Evolutionary conservation across 2,888 invertebrate genomes (phyloP), one percentile per base, ranked within the genome.

Genomic region (Ophion ventricosus): DNA sequence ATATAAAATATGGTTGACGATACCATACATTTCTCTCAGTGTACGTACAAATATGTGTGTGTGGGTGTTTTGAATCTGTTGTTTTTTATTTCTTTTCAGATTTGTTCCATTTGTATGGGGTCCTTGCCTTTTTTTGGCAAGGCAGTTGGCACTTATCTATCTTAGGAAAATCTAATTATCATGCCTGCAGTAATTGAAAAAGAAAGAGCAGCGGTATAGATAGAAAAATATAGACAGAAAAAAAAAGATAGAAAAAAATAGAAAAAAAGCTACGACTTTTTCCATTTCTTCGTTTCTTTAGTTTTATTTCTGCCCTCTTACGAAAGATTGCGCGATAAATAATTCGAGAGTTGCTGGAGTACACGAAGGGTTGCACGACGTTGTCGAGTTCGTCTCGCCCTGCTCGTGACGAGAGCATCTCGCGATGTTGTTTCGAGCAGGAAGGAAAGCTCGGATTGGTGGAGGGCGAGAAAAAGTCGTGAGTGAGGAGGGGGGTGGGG

Each of bases 341-440:
- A 74, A 49, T 49, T 67, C 74, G 80, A 54, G 74, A 54, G 35
- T 5, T n/a, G 49, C 17, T 17, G 57, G 17, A 11, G 43, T 11
- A 10, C 29, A 56, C 23, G n/a, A 49, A 61, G 11, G 59, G 23
- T 61, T 3, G 49, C 64, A 14, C 57, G 26, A 29, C 57, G 35
- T 72, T 66, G 76, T 64, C 57, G 56, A 17, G 14, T 49, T 59
- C 72, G 76, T 66, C 29, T 43, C 43, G 59, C 29, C 57, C 66
- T 11, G 25, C 49, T 76, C 66, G 76, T 17, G 49, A 76, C 57
- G 77, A 72, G 76, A 76, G 59, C 63, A 76, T 76, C 70, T 73
- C 26, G 29, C 43, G 29, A 20, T 40, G 63, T 20, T 63, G 70
- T 76, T 64, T 57, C 26, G 23, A 64, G 56, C 8, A 72, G 14